Conservation (phyloP, 2,888 invertebrate species). For the Apodemia mormo region DNA sequence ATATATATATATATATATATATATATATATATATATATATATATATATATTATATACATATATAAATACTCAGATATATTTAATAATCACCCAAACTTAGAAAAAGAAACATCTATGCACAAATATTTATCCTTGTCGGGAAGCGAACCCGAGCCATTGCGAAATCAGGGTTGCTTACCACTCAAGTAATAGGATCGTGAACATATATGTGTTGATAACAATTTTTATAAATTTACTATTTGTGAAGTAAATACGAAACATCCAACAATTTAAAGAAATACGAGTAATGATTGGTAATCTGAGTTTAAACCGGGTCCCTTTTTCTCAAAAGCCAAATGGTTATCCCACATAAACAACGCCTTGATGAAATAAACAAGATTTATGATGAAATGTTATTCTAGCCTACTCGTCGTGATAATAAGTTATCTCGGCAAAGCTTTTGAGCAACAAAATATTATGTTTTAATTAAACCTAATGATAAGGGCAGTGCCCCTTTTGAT, state of each 20-base stretch:
- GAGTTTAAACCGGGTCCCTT: neutral
- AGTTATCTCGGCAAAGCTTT: constrained; percentile 1
- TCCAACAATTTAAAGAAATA: neutral
- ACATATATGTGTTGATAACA: too few relatives aligned
- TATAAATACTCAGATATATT: too few relatives aligned
- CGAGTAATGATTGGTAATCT: neutral
- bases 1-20: too few relatives aligned
- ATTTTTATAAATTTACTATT: too few relatives aligned
- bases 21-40: too few relatives aligned
- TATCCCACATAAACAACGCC: neutral
- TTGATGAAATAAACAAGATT: neutral
- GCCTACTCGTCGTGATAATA: neutral
- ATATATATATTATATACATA: too few relatives aligned
- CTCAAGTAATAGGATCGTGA: too few relatives aligned
- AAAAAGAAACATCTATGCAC: too few relatives aligned
- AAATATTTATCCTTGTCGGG: too few relatives aligned
- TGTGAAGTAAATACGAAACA: neutral
- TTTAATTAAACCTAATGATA: constrained; percentile 1
- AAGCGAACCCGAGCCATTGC: too few relatives aligned
- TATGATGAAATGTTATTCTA: neutral
- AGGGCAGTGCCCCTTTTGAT: neutral
- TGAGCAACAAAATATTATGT: constrained; percentile 12
- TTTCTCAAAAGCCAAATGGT: neutral
- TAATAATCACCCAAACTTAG: too few relatives aligned
- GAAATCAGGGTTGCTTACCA: too few relatives aligned